Base-by-base conservation (phyloP, 2,888 invertebrate genomes). In the Hesperia comma region DNA sequence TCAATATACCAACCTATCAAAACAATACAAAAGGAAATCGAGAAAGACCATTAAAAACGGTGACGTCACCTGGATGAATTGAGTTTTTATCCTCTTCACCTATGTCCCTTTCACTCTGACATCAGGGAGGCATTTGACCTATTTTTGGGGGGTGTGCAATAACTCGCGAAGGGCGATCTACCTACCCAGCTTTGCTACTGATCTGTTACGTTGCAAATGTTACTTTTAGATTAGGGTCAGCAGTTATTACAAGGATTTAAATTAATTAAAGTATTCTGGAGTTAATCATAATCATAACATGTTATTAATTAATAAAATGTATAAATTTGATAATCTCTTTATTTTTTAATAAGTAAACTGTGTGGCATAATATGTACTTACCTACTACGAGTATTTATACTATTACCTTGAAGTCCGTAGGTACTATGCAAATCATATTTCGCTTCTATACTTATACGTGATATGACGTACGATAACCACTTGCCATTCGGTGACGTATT, bases 21-120 rank as follows among this genome's bases (percentile, higher is more conserved):
- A 89, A 90, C 87, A 90, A 87, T 84, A 83, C 77, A 83, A 85
- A 88, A 87, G 85, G 82, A 84, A 87, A 87, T 83, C 81, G 83
- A 83, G 79, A 78, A 79, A 79, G 79, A 80, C 84, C 81, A 81
- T 85, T 85, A 86, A 87, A 87, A 84, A 80, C 78, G 78, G 83
- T 91, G 88, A 90, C 91, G 90, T 91, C 90, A 91, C 90, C 87
- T 89, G 88, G 86, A 83, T 84, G 89, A 88, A 88, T 90, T 87
- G 89, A 84, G 80, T 78, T 77, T 80, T 82, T 74, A 70, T 88
- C 90, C 80, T 79, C 85, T 72, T 89, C 83, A 71, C 78, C 68
- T 80, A 73, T 58, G 64, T 79, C 73, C 73, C 75, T 87, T 88
- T 83, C 89, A 71, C 80, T 88, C 85, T 72, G 74, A 71, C 82